Evolutionary conservation across 2,888 invertebrate genomes (phyloP).

Genomic region (Tipula unca): DNA sequence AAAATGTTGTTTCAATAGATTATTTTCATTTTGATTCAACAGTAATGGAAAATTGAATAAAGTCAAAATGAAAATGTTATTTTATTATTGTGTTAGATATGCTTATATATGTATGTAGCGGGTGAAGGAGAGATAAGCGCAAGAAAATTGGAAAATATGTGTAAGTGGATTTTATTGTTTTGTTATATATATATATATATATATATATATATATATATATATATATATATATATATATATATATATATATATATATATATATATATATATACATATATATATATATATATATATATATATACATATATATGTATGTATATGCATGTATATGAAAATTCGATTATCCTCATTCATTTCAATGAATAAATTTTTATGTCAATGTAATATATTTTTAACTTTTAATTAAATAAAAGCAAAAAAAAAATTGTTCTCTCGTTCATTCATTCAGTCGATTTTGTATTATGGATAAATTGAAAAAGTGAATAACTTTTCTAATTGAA

Average conservation of each 20-base stretch:
- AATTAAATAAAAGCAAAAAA: not conserved
- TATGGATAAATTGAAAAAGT: not conserved
- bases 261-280: too few relatives aligned
- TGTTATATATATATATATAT: too few relatives aligned
- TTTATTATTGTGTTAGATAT: not conserved
- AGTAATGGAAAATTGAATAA: not conserved
- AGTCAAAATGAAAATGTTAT: not conserved
- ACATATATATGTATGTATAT: too few relatives aligned
- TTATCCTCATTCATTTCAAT: not conserved
- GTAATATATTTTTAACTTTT: not conserved
- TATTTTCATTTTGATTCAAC: not conserved
- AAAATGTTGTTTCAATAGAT: not conserved
- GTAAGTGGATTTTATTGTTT: not conserved
- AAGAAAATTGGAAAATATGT: constrained; percentile 8
- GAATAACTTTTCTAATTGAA: not conserved
- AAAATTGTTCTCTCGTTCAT: not conserved
- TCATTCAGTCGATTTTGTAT: not conserved
- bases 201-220: too few relatives aligned
- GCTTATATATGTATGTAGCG: not conserved
- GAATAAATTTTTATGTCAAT: not conserved
- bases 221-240: too few relatives aligned
- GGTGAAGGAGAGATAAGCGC: not conserved
- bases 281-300: too few relatives aligned
- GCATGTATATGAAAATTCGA: not conserved
- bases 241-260: too few relatives aligned